phyloP scores from a whole-genome alignment of 2,888 invertebrate species.

The Tillus elongatus region DNA sequence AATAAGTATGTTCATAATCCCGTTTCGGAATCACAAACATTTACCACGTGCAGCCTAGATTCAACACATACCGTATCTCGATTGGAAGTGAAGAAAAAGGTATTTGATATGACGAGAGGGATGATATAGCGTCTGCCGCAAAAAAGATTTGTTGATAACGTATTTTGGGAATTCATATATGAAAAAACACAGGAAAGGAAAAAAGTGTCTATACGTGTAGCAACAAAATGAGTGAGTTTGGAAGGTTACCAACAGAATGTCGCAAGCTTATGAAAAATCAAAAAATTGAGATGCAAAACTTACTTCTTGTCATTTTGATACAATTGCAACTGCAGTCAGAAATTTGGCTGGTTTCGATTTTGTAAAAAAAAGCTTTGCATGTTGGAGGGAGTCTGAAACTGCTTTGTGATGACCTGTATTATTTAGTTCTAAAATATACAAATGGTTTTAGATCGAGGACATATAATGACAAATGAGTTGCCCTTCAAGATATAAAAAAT shows the following conservation, averaged over 20 bases:
- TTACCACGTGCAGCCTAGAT: constrained; percentile 2
- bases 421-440: constrained; percentile 1
- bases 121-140: constrained; percentile 19
- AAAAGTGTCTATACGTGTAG: constrained; percentile 12
- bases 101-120: constrained; percentile 21
- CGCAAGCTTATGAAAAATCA: background rate
- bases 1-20: background rate
- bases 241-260: constrained; percentile 18
- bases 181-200: constrained; percentile 3
- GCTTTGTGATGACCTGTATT: constrained; percentile 11
- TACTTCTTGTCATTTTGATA: constrained; percentile 13
- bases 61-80: background rate
- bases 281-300: constrained; percentile 3
- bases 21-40: constrained; percentile 2
- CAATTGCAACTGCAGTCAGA: constrained; percentile 16
- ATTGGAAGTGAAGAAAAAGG: constrained; percentile 3
- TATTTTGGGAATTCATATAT: constrained; percentile 3
- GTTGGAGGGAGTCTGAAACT: constrained; percentile 17
- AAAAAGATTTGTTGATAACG: constrained; percentile 2
- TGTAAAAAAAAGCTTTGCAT: constrained; percentile 16
- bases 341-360: constrained; percentile 19
- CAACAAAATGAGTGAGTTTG: constrained; percentile 25
- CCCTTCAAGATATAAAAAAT: constrained; percentile 1
- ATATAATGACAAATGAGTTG: background rate
- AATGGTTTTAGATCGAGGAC: background rate